Base-by-base conservation (phyloP, 2,113 vertebrate species). In the Serilophus lunatus region DNA sequence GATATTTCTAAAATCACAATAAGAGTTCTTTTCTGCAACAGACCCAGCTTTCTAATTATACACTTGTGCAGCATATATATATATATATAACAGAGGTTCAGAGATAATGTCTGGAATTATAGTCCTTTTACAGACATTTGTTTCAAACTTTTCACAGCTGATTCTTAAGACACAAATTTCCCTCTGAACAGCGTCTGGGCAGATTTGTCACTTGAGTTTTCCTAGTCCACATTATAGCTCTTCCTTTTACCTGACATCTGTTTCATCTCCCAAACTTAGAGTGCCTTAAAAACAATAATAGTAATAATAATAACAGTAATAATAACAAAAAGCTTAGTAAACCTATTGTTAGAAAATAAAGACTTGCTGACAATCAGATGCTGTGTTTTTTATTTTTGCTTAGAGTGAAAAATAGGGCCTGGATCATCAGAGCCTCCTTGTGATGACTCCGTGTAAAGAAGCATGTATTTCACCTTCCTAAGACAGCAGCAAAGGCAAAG, bases 1-100 rank as follows among this genome's bases (percentile, higher is more conserved):
- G 56, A 51, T 91, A 94, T 97, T 96, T 95, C 79, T 93, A 85
- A 95, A 97, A 85, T 95, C 82, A 82, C 45, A 80, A 36, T 95
- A 90, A 93, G 63, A 84, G 50, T 93, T 91, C 35, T 96, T 89
- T 96, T 82, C 65, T 64, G 80, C 47, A 96, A 91, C 63, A 83
- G 33, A 64, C 44, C 10, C 40, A 69, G 63, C 56, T 97, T 94
- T 96, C 78, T 31, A 95, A 77, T 87, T n/a, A n/a, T n/a, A n/a
- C n/a, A n/a, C n/a, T n/a, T n/a, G n/a, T n/a, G n/a, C n/a, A n/a
- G n/a, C n/a, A n/a, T n/a, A n/a, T n/a, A 70, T 38, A 40, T 2
- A 40, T 18, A 94, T 38, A 40, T 2, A 40, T 18, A 95, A 77
- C 82, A 96, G 82, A 96, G 59, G 71, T 85, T 93, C 77, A 78